Evolutionary conservation across 1,140 invertebrate species (phyloP), one percentile per base, ranked within the genome.

Genomic region (Melanaphis sacchari): DNA sequence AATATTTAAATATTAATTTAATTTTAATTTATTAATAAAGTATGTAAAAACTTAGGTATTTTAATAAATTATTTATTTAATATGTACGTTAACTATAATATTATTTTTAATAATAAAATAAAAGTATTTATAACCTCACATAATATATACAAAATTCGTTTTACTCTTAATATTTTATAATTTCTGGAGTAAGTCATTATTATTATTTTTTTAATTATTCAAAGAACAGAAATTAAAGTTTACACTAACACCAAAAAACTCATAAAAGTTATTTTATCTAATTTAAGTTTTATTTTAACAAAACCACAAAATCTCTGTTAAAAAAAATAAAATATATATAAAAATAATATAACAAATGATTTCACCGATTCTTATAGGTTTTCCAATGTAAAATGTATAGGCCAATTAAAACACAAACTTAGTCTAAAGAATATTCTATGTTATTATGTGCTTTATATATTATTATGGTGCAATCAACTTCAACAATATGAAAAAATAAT

Each of bases 181-280:
- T 87, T 87, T 43, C 40, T 31, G 5, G 84, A 8, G 9, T 40
- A 26, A 26, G 24, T 84, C 82, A 84, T 84, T 84, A 84, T 84
- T 82, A 22, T 82, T 82, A 24, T 84, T 84, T 84, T 76, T 84
- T 84, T 40, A 84, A 84, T 84, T 40, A 40, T 84, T 84, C 36
- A 24, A 40, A 84, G 8, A 84, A 41, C 8, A 8, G 26, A 84
- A 84, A 84, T 84, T 84, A 40, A 40, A 84, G 82, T 84, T 84
- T 15, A 41, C 82, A 8, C 22, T 15, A 41, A 84, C 41, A 40
- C 24, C 40, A 40, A 84, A 84, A 84, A 84, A 40, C 38, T 31
- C 38, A 26, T 82, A 24, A 76, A 76, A 76, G 15, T 66, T 31
- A n/a, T 66, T 26, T 66, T 66, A 31, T 66, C 59, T 66, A 66